These are phyloP conservation scores for Matsumyia berberina DNA, from an alignment of 2,888 invertebrate genomes.

Conservation along the genomic window DNA sequence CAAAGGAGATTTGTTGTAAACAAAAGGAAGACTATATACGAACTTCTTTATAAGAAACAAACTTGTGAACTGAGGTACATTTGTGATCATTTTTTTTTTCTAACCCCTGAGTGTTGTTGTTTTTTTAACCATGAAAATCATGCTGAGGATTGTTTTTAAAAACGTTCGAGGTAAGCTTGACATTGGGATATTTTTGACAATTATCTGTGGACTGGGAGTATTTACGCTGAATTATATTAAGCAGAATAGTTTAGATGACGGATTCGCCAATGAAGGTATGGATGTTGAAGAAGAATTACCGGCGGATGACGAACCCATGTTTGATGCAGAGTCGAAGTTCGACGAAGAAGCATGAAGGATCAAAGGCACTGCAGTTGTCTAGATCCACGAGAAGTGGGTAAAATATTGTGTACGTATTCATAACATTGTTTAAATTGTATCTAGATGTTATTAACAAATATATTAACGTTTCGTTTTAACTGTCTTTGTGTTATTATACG, in stretches of 20 bases:
- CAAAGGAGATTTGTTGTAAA: slow-evolving; percentile 81
- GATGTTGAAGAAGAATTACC: not conserved
- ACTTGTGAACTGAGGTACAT: too few relatives aligned
- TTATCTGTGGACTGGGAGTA: slow-evolving; percentile 18
- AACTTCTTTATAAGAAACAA: too few relatives aligned
- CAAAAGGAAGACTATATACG: slow-evolving; percentile 3
- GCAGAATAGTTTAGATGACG: slow-evolving; percentile 6
- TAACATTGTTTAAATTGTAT: too few relatives aligned
- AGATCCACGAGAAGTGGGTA: not conserved
- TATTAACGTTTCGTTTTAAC: too few relatives aligned
- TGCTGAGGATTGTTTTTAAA: slow-evolving; percentile 20
- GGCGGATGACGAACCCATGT: slow-evolving; percentile 9
- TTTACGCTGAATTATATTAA: slow-evolving; percentile 26
- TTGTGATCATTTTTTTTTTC: too few relatives aligned
- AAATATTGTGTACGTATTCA: too few relatives aligned
- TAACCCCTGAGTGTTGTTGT: too few relatives aligned
- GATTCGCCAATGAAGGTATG: not conserved
- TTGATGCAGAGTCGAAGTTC: slow-evolving; percentile 13
- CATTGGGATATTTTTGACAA: slow-evolving; percentile 23
- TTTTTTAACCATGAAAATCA: slow-evolving; percentile 20
- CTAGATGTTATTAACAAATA: too few relatives aligned
- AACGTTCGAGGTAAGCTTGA: slow-evolving; percentile 9
- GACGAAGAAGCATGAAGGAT: not conserved
- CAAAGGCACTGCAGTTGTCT: slow-evolving; percentile 10
- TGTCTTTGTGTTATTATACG: too few relatives aligned